A percentile compares a stretch with the other conserved stretches of the same genome.
Evolutionary conservation across 2,113 vertebrate species (phyloP).

Genomic region (Lutjanus erythropterus): DNA sequence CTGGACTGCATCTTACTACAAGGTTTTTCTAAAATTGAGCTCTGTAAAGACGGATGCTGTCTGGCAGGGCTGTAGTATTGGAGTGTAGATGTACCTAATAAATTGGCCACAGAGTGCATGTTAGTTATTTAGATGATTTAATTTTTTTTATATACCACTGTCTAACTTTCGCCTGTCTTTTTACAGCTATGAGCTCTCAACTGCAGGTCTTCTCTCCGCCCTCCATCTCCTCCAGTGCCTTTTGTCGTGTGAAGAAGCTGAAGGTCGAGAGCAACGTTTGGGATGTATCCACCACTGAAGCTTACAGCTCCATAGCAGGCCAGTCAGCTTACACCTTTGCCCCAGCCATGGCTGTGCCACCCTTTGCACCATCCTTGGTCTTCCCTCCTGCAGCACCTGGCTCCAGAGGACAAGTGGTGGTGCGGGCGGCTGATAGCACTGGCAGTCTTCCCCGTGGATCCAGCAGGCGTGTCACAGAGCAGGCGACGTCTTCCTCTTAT

Average conservation of each 20-base stretch:
- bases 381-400: slow-evolving; percentile 88
- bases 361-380: slow-evolving; percentile 92
- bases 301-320: slow-evolving; percentile 87
- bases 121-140: background rate
- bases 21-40: too few species aligned
- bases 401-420: slow-evolving; percentile 93
- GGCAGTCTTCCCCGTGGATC: slow-evolving; percentile 89
- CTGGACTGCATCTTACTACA: too few species aligned
- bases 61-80: too few species aligned
- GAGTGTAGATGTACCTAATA: too few species aligned
- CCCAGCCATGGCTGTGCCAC: slow-evolving; percentile 83
- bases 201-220: slow-evolving; percentile 98
- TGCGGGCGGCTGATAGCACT: slow-evolving; percentile 95
- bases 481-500: slow-evolving; percentile 84
- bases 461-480: slow-evolving; percentile 88
- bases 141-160: background rate
- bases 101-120: too few species aligned
- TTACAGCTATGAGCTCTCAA: slow-evolving; percentile 96
- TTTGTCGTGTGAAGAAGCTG: slow-evolving; percentile 98
- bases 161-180: slow-evolving; percentile 25
- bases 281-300: slow-evolving; percentile 93
- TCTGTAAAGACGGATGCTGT: too few species aligned
- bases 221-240: slow-evolving; percentile 98
- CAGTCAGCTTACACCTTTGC: slow-evolving; percentile 92
- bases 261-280: slow-evolving; percentile 97